Base-by-base conservation (phyloP, 2,888 invertebrate species). In the Operophtera brumata region DNA sequence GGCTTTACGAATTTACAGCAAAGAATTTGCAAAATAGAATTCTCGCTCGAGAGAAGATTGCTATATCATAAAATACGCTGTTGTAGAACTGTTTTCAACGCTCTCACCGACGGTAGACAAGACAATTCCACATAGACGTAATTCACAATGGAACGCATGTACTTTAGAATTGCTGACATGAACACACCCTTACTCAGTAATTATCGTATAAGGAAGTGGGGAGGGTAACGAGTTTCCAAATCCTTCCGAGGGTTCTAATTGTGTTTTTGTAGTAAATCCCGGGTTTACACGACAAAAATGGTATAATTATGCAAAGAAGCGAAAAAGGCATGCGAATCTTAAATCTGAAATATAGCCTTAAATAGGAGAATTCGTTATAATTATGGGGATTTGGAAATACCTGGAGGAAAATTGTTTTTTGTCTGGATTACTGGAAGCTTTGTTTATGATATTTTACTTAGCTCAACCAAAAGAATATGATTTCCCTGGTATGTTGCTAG, bases 121-220 rank as follows among this genome's bases (percentile, higher is more conserved):
- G 52, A 48, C 57, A 53, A 50, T 52, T 48, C 48, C 52, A 40
- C 26, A 25, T 37, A 73, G 72, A 66, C 66, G 66, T 73, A 73
- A 77, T 71, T 77, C 77, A 74, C 78, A 70, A 68, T 60, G 79
- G 75, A 78, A 81, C 82, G 74, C 75, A 78, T 73, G 79, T 72
- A 71, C 69, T 56, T 57, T 68, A 64, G 72, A 82, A 83, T 78
- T 76, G 72, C 77, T 72, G 59, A 56, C 69, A 57, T 71, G 57
- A 51, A 51, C 42, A 46, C 68, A 59, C 66, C 67, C 70, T 71
- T 64, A 69, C 65, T 63, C 66, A 60, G 76, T 78, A 80, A 80
- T 80, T 79, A 79, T 71, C 69, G 52, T 66, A 52, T 62, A 53
- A 57, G 59, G 52, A 52, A 53, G 41, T n/a, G 28, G 48, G 39